A percentile compares a stretch with the other conserved stretches of the same genome.
phyloP scores from a whole-genome alignment of 2,888 invertebrate species.

The Patella pellucida region DNA sequence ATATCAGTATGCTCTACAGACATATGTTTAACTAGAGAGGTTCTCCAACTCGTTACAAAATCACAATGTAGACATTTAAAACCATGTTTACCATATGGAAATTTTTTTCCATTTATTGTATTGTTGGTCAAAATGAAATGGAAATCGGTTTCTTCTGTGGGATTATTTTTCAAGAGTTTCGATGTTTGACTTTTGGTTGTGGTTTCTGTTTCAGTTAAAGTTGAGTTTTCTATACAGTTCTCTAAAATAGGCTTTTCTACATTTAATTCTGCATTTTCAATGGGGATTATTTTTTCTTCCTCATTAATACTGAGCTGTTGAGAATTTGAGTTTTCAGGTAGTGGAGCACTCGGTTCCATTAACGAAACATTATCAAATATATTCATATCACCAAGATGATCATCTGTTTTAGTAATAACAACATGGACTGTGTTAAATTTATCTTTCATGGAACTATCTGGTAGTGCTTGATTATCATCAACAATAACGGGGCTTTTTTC shows the following conservation, averaged over 20 bases:
- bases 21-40: slow-evolving; percentile 56
- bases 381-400: not conserved
- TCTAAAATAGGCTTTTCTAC: not conserved
- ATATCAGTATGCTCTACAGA: slow-evolving; percentile 52
- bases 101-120: slow-evolving; percentile 41
- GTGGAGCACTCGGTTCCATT: not conserved
- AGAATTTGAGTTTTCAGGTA: not conserved
- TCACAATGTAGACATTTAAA: slow-evolving; percentile 61
- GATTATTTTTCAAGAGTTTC: not conserved
- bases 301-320: not conserved
- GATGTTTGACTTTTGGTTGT: not conserved
- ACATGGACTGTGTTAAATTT: slow-evolving; percentile 16
- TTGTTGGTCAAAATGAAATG: slow-evolving; percentile 48
- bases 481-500: not conserved
- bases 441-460: not conserved
- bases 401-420: slow-evolving; percentile 23
- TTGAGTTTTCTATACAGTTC: slow-evolving; percentile 7
- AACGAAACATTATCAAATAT: not conserved
- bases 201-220: not conserved
- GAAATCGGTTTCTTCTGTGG: slow-evolving; percentile 37
- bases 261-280: not conserved
- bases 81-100: slow-evolving; percentile 48
- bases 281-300: not conserved
- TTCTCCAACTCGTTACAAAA: slow-evolving; percentile 50
- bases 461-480: not conserved